Base-by-base conservation (phyloP, 2,888 invertebrate species). In the Stenotaenia linearis region DNA sequence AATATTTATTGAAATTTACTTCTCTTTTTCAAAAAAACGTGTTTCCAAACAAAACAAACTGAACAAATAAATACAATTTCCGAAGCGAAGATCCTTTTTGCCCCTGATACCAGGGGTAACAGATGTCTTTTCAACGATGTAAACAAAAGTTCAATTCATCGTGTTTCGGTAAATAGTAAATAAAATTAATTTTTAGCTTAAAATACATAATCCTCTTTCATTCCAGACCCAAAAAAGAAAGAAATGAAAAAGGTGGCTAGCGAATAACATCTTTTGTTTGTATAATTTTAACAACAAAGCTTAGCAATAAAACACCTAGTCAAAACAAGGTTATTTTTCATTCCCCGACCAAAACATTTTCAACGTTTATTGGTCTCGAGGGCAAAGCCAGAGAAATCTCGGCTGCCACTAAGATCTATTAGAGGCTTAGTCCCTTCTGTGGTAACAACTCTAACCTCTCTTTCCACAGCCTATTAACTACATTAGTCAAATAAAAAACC, bases 331-430 rank as follows among this genome's bases (percentile, higher is more conserved):
- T 74, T 79, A 61, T 30, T 78, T 61, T 50, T 78, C 61, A 61
- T 56, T 56, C 32, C 25, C 69, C 69, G 69, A 69, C 69, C 69
- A 69, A 69, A 69, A 69, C 28, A 69, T 69, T 69, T 12, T n/a
- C 69, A 69, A 69, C 69, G 28, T 69, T 69, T 69, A 69, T 69
- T 69, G 69, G 25, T 28, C 69, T 69, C 69, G 25, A 28, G 69
- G 28, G 69, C 69, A 28, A 25, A 69, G 69, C 69, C 28, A 69
- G 69, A 69, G 69, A 69, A 69, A 69, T 69, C 69, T 69, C 69
- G 23, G 69, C 69, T 69, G 69, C 69, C 69, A 69, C 69, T 69
- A 69, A 69, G 69, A 69, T 69, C 69, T 69, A 69, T 69, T 69
- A 69, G 69, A 28, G 69, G 69, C 69, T 69, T 69, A 69, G 69